A percentile compares a stretch with the other conserved stretches of the same genome.
These are phyloP conservation scores for Artibeus lituratus DNA, from an alignment of 2,797 vertebrate genomes.

Conservation along the genomic window DNA sequence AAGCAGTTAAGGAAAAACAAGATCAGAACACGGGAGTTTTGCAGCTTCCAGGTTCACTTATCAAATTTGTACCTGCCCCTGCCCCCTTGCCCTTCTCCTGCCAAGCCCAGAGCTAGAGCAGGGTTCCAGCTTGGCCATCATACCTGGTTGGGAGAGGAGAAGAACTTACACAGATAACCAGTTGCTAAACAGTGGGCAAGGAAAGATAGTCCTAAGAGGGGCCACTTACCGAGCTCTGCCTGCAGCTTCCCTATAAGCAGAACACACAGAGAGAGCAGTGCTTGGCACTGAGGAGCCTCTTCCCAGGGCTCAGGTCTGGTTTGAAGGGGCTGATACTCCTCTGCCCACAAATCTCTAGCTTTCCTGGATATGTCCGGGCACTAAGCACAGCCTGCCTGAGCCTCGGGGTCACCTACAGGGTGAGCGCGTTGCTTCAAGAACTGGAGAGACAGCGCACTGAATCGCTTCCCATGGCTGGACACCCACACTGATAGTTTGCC, in stretches of 20 bases:
- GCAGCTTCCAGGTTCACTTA: neutral
- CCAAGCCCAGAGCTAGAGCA: neutral
- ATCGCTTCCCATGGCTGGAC: neutral
- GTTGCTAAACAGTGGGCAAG: neutral
- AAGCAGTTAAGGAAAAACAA: conserved; percentile 23
- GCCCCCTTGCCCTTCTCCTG: neutral
- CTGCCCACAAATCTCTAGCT: neutral
- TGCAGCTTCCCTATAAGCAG: conserved; percentile 64
- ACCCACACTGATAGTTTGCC: neutral
- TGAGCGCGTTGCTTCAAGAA: neutral
- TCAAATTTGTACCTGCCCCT: neutral
- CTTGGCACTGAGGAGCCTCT: neutral
- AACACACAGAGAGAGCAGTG: neutral
- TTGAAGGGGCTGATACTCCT: neutral
- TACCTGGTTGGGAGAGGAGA: neutral
- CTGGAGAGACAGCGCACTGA: neutral
- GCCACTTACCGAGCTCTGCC: conserved; percentile 68
- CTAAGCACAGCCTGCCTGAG: neutral
- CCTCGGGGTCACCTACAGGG: neutral
- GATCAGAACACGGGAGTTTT: neutral
- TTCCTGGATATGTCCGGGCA: neutral
- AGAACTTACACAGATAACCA: neutral
- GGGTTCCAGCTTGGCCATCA: neutral
- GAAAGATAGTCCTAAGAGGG: neutral
- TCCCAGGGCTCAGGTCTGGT: neutral